A percentile compares a stretch with the other conserved stretches of the same genome.
These are phyloP conservation scores for Capreolus pygargus DNA, from an alignment of 2,113 vertebrate genomes.

Conservation along the genomic window DNA sequence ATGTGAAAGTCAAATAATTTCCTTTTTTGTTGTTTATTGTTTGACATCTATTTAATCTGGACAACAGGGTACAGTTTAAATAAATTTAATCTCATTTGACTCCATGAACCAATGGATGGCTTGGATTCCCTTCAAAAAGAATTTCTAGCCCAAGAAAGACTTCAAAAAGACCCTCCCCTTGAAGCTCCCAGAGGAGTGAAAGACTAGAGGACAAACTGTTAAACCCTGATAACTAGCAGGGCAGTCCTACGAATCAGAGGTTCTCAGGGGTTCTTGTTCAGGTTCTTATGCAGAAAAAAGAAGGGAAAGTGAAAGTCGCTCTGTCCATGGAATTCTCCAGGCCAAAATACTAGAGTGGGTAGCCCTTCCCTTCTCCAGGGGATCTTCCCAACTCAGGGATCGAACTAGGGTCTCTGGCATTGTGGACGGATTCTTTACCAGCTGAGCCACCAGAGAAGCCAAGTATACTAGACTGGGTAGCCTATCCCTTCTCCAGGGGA, in stretches of 20 bases:
- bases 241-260: background rate
- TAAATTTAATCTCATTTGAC: background rate
- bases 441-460: background rate
- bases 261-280: background rate
- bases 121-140: background rate
- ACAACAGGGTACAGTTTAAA: background rate
- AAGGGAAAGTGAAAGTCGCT: background rate
- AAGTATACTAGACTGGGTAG: background rate
- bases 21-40: background rate
- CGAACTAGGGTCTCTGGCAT: rapidly evolving
- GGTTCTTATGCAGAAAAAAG: background rate
- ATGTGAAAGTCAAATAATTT: background rate
- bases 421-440: background rate
- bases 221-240: background rate
- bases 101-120: background rate
- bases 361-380: background rate
- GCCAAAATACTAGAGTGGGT: background rate
- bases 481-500: background rate
- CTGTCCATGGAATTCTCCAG: background rate
- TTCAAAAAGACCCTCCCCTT: background rate
- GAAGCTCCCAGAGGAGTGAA: background rate
- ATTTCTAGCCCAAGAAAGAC: background rate
- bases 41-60: background rate
- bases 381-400: background rate
- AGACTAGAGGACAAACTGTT: background rate